A percentile compares a stretch with the other conserved stretches of the same genome.
Conservation (phyloP, 2,888 invertebrate genomes). For the Itoplectis maculator region DNA sequence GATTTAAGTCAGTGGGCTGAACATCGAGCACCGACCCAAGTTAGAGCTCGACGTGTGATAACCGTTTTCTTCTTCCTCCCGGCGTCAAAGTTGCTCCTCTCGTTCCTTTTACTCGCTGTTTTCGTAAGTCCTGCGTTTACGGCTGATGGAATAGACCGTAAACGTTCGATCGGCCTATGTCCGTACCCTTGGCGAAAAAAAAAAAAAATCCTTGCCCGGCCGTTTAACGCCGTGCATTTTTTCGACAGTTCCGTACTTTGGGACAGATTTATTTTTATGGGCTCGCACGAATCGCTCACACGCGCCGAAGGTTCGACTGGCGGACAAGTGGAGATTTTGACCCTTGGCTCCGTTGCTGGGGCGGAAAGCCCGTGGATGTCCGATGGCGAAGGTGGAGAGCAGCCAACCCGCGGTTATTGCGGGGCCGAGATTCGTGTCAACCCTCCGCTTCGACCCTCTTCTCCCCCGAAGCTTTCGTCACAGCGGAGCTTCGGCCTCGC, state of each 20-base stretch:
- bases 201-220: constrained; percentile 11
- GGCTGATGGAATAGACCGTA: constrained; percentile 39
- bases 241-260: constrained; percentile 23
- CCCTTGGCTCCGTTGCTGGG: constrained; percentile 15
- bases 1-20: too few species aligned
- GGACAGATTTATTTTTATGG: constrained; percentile 54
- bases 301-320: constrained; percentile 25
- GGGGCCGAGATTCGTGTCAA: constrained; percentile 47
- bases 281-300: constrained; percentile 48
- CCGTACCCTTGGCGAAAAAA: constrained; percentile 9
- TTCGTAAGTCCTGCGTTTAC: background rate
- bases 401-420: constrained; percentile 52
- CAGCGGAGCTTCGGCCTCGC: constrained; percentile 13
- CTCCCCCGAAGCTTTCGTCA: constrained; percentile 8
- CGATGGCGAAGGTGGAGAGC: constrained; percentile 9
- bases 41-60: too few species aligned
- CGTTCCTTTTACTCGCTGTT: background rate
- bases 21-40: too few species aligned
- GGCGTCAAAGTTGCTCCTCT: background rate
- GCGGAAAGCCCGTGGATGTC: background rate
- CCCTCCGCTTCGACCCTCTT: constrained; percentile 19
- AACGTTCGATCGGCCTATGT: constrained; percentile 5
- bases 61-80: too few species aligned
- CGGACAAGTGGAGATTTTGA: constrained; percentile 32
- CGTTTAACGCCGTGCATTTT: constrained; percentile 28